These are phyloP conservation scores for Chironomus striatipennis DNA, from an alignment of 1,140 invertebrate genomes.

Conservation along the genomic window DNA sequence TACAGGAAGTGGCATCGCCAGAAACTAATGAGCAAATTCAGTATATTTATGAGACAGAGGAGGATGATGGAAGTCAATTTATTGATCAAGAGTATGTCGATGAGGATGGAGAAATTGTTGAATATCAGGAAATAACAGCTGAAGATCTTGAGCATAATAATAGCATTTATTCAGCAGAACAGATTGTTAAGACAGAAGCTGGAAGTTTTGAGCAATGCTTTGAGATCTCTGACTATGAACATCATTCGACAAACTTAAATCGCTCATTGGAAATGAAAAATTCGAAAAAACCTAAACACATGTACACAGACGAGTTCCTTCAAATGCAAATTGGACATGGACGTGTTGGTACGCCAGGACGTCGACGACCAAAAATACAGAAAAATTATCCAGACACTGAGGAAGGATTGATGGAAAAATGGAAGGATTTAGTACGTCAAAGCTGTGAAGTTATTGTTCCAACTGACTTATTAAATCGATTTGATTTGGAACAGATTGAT, in stretches of 20 bases:
- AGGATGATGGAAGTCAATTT: background rate
- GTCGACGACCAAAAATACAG: background rate
- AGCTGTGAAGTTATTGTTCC: slow-evolving; percentile 2
- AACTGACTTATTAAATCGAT: background rate
- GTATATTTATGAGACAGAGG: background rate
- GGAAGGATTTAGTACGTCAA: slow-evolving; percentile 1
- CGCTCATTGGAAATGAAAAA: background rate
- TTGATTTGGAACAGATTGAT: background rate
- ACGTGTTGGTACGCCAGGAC: background rate
- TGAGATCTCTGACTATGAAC: background rate
- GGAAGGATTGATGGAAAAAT: background rate
- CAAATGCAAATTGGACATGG: background rate
- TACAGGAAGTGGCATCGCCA: background rate
- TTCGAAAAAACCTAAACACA: background rate
- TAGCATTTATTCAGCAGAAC: background rate
- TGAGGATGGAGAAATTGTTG: background rate
- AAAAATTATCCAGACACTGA: background rate
- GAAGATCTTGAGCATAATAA: background rate
- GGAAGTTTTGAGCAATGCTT: background rate
- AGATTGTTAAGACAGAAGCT: background rate
- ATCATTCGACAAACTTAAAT: background rate
- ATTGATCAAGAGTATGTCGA: slow-evolving; percentile 9
- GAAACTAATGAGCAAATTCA: background rate
- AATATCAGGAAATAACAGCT: background rate
- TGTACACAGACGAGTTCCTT: background rate